Evolutionary conservation across 2,113 vertebrate species (phyloP).

Genomic region (Dromas ardeola): DNA sequence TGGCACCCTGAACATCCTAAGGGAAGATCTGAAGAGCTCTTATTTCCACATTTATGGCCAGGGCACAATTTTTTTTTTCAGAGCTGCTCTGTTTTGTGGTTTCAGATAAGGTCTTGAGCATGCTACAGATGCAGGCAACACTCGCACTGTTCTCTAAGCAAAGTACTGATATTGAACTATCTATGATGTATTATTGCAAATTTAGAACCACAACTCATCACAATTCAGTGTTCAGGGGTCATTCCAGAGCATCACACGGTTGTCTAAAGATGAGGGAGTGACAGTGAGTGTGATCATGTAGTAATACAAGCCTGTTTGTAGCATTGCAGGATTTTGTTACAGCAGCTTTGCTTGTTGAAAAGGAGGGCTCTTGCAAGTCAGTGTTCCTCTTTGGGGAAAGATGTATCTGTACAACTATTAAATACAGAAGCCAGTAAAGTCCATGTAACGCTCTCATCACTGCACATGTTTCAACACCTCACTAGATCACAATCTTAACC

Average conservation of each 20-base stretch:
- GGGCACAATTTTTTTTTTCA: neutral
- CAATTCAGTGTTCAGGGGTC: neutral
- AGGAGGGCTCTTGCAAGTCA: neutral
- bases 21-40: fast-evolving
- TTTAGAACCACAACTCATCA: neutral
- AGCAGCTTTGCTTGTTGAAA: neutral
- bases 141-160: neutral
- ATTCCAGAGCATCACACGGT: neutral
- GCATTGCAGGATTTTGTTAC: neutral
- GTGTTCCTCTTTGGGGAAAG: neutral
- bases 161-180: neutral
- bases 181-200: neutral
- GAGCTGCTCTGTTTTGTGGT: neutral
- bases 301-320: neutral
- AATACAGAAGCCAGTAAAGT: neutral
- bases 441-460: neutral
- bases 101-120: neutral
- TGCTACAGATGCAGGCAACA: neutral
- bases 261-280: neutral
- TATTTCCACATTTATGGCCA: neutral
- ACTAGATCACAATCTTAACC: neutral
- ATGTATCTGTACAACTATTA: neutral
- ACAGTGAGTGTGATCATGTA: fast-evolving
- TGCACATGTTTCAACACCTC: neutral
- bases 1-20: neutral